Base-by-base conservation (phyloP, 2,888 invertebrate genomes). In the Sthenelais limicola region DNA sequence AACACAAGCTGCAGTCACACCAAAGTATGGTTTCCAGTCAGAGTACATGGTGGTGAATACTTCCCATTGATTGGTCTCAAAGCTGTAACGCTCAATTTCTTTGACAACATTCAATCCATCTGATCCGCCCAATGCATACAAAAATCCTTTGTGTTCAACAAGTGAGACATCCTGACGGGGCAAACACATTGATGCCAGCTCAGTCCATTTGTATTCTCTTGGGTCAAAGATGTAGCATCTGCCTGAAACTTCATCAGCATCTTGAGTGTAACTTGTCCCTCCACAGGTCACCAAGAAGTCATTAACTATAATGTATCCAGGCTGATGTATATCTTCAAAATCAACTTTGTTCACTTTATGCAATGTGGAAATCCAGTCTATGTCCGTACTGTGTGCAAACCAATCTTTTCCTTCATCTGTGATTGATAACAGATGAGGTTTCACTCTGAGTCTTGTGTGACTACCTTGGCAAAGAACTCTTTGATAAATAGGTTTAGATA, bases 151-250 rank as follows among this genome's bases (percentile, higher is more conserved):
- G 28, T 43, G 43, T 21, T 24, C 38, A 24, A 67, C 9, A 38
- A 67, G 47, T 15, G 67, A 12, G 26, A 67, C 38, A 28, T 47
- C 38, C 26, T 43, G 38, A 4, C 67, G 67, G 7, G 43, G 24
- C 9, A 67, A 24, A 7, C 12, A 15, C 67, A 67, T 67, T 28
- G 67, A 67, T 3, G 67, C 67, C 26, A 67, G 26, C 47, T 67
- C 15, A 3, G 67, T 24, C 67, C 67, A 67, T 26, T 28, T 67
- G 15, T 43, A 47, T 18, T 43, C 38, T 1, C 67, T 3, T 43
- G 67, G 67, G 28, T 67, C 67, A 43, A 67, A 67, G 12, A 67
- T 67, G 67, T 43, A 67, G 26, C 67, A 67, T 21, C 28, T 67
- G 5, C 47, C 47, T 4, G 67, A 26, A 28, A 67, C 47, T n/a